Base-by-base conservation (phyloP, 2,113 vertebrate genomes). In the Oncorhynchus nerka region DNA sequence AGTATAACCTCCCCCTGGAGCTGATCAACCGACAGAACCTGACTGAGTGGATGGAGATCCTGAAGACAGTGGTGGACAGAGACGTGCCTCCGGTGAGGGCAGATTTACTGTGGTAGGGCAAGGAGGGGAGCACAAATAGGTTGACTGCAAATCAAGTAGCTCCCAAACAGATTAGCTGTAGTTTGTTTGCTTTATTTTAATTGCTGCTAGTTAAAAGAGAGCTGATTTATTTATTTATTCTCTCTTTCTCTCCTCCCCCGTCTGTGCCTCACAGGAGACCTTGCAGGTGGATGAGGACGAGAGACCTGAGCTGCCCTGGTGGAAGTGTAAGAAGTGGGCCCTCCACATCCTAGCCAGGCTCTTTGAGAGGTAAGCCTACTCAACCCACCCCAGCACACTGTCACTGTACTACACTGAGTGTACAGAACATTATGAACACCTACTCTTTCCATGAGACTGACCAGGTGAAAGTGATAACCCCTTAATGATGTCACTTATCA, bases 311-410 rank as follows among this genome's bases (percentile, higher is more conserved):
- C 93, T 99, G 86, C 97, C 97, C 4, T 99, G 98, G 97, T 99
- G 97, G 97, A 99, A 99, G 86, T 98, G 96, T 91, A 99, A 99
- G 89, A 99, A 99, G 84, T 99, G 98, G 98, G 98, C 98, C 59
- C 94, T 99, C 83, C 98, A 99, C 93, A 99, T 99, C 85, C 93
- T 99, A 90, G 97, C 98, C 84, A 93, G 98, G 24, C 94, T 99
- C 81, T 99, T 99, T 89, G 98, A 99, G 90, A 97, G 97, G 98
- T 96, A 94, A 73, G 73, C 0, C 72, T 83, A 4, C 3, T 22
- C 59, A 64, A 71, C 3, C 13, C 1, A 66, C 64, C 1, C 12
- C 15, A 66, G 67, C 2, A 9, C 48, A 26, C 30, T 16, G 16
- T 55, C 16, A 55, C 51, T 55, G 51, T 55, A 12, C 9, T 11